Evolutionary conservation across 2,797 vertebrate species (phyloP).

Genomic region (Streptopelia turtur): DNA sequence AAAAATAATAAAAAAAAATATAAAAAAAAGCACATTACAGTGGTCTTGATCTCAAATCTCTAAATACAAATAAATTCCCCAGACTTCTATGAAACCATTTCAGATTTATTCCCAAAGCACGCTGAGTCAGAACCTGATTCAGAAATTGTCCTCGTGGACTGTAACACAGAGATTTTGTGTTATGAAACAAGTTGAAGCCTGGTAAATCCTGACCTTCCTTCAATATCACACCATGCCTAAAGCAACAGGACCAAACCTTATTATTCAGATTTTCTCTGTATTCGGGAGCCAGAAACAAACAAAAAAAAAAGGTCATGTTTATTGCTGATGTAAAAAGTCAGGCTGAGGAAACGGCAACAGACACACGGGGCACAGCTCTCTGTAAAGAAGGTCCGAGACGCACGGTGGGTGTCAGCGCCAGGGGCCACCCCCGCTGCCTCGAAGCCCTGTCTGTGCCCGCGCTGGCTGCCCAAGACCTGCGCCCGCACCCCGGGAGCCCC

Average conservation of each 20-base stretch:
- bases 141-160: not conserved
- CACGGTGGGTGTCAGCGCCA: accelerated
- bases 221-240: not conserved
- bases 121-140: not conserved
- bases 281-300: not conserved
- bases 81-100: not conserved
- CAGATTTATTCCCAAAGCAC: not conserved
- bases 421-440: too few relatives aligned
- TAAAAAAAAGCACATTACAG: not conserved
- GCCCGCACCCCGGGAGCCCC: too few relatives aligned
- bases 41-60: not conserved
- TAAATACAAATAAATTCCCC: not conserved
- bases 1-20: not conserved
- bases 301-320: not conserved
- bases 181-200: not conserved
- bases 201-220: not conserved
- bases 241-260: not conserved
- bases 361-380: accelerated
- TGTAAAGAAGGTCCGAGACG: accelerated
- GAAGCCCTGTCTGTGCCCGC: not conserved
- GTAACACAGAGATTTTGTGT: not conserved
- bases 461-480: not conserved
- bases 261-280: not conserved
- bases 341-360: not conserved
- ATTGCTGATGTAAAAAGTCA: not conserved